Base-by-base conservation (phyloP, 2,888 invertebrate species). In the Heliconius cydno region DNA sequence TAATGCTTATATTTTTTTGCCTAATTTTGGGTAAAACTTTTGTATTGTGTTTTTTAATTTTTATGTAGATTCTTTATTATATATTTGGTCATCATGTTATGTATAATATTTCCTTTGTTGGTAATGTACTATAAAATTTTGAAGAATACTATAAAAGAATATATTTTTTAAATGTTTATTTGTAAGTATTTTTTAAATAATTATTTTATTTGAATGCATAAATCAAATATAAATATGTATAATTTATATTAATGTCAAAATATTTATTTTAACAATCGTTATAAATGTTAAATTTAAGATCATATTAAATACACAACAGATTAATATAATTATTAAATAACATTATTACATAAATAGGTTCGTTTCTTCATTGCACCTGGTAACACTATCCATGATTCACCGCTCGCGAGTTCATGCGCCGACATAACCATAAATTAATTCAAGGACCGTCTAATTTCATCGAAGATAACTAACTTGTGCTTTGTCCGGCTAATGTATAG, bases 361-460 rank as follows among this genome's bases (percentile, higher is more conserved):
- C 38, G 68, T 57, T n/a, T 65, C 19, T 46, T 63, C 4, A 41
- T 6, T 10, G 2, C 7, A 9, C 41, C 80, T 90, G 86, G 88
- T 88, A 90, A 88, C 89, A 86, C 87, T 38, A 76, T 38, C 82
- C 80, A 88, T 92, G 92, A 92, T 89, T 93, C 92, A 92, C 87
- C 88, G 85, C 85, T 84, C 87, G 85, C 86, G 84, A 84, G 85
- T 86, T 86, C 85, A 87, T 85, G 84, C 88, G 87, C 88, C 87
- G 87, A 86, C 90, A 88, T 88, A 89, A 90, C 91, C 89, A 90
- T 91, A 90, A 90, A 91, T 92, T 91, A 90, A 90, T 90, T 89
- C 88, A 85, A 89, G 87, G 82, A 83, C 82, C 85, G 86, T 84
- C 88, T 92, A 92, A 92, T 91, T 92, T 88, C 87, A 87, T 84